Conservation (phyloP, 2,113 vertebrate species). For the Callipepla californica region DNA sequence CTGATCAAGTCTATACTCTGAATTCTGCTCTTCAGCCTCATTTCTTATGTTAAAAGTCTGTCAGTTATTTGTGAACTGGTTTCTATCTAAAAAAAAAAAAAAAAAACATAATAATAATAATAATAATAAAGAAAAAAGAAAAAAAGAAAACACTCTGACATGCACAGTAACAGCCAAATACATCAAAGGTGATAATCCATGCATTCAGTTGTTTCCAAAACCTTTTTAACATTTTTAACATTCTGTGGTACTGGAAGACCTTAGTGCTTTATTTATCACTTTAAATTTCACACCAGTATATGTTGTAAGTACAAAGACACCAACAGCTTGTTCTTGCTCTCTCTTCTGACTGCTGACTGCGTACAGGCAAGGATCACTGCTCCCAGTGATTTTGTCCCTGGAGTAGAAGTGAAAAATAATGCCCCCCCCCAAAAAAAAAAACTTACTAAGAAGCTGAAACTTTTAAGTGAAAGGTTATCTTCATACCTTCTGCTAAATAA, state of each 20-base stretch:
- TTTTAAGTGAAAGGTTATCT: neutral
- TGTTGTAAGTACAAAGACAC: neutral
- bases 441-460: neutral
- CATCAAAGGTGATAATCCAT: neutral
- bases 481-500: neutral
- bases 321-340: neutral
- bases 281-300: conserved; percentile 7
- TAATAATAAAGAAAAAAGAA: neutral
- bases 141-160: neutral
- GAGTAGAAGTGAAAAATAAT: neutral
- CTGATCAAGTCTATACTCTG: neutral
- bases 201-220: neutral
- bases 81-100: neutral
- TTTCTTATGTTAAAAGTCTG: neutral
- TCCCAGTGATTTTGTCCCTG: neutral
- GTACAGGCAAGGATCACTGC: neutral
- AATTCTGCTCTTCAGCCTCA: neutral
- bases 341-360: neutral
- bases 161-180: neutral
- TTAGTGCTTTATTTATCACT: neutral
- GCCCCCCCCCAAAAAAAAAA: neutral
- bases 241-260: neutral
- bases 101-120: too few species aligned
- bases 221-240: neutral
- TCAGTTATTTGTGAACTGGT: neutral